phyloP scores from a whole-genome alignment of 2,797 vertebrate genomes.

The Arctocebus calabarensis region DNA sequence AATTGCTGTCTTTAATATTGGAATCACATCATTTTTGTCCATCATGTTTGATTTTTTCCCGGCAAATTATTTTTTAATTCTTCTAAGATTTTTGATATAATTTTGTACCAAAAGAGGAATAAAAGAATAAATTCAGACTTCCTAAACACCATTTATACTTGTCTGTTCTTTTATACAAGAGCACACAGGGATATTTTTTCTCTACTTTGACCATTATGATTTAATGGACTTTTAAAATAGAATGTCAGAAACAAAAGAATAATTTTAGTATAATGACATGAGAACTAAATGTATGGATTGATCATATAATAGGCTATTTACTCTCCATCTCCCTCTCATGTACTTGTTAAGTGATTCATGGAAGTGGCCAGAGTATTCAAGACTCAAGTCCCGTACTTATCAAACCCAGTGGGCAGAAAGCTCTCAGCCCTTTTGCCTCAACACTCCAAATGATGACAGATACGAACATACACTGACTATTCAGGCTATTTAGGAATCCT shows the following conservation, averaged over 20 bases:
- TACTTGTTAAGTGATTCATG: conserved; percentile 69
- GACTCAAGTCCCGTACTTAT: conserved; percentile 22
- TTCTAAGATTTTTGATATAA: background rate
- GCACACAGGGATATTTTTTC: conserved; percentile 69
- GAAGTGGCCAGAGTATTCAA: conserved; percentile 48
- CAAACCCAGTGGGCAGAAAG: background rate
- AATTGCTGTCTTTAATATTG: conserved; percentile 55
- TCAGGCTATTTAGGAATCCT: background rate
- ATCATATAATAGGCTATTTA: conserved; percentile 68
- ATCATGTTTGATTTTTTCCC: conserved; percentile 59
- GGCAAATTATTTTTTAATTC: conserved; percentile 49
- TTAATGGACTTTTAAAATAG: conserved; percentile 79
- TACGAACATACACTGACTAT: background rate
- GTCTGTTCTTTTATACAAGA: conserved; percentile 43
- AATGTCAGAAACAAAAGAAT: conserved; percentile 81
- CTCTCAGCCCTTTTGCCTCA: background rate
- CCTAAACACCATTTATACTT: conserved; percentile 44
- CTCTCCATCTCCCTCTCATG: conserved; percentile 29
- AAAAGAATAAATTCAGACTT: background rate
- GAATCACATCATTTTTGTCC: conserved; percentile 40
- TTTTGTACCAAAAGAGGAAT: background rate
- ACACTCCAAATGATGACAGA: background rate
- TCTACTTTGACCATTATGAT: conserved; percentile 64
- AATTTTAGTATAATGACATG: conserved; percentile 71
- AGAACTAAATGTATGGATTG: conserved; percentile 63